Evolutionary conservation across 2,888 invertebrate species (phyloP), one percentile per base, ranked within the genome.

Genomic region (Amphiduros pacificus): DNA sequence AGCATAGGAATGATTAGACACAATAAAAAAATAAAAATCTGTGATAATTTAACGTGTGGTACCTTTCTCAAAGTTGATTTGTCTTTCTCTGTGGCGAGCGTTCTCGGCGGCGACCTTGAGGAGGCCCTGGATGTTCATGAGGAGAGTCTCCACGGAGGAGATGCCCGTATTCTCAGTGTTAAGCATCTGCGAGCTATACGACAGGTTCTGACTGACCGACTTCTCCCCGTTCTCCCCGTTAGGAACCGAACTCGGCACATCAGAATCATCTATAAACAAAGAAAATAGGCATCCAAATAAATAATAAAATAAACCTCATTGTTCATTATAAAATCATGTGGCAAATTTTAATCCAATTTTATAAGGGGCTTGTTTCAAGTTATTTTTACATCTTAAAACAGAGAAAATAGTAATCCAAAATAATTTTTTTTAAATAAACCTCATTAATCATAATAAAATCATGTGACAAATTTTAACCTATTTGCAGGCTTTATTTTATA

Each of bases 11-110:
- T 11, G 9, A 14, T 11, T 36, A 36, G 11, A 36, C 36, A 36
- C 36, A 41, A n/a, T 41, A 22, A 41, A 20, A 9, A 49, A 49
- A 22, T 14, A 49, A 27, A 3, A 17, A 9, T 49, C 22, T 49
- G 49, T 9, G 22, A 28, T 40, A 36, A n/a, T 17, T 22, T 3
- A 4, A 22, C 17, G 4, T 20, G 24, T 51, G 56, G 1, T 52
- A 96, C 96, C 94, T 91, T 94, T 95, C 85, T 96, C 96, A 84
- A 93, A 92, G 87, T 91, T 93, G 84, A 94, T 91, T 85, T 96
- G 94, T 73, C 94, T 87, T 84, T 97, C 96, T 85, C 95, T 94
- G 80, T 95, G 94, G 75, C 95, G 88, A 60, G 95, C 94, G 85
- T 95, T 95, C 84, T 96, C 95, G 1, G 94, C 94, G n/a, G 96